Base-by-base conservation (phyloP, 2,113 vertebrate genomes). In the Desmodus rotundus region DNA sequence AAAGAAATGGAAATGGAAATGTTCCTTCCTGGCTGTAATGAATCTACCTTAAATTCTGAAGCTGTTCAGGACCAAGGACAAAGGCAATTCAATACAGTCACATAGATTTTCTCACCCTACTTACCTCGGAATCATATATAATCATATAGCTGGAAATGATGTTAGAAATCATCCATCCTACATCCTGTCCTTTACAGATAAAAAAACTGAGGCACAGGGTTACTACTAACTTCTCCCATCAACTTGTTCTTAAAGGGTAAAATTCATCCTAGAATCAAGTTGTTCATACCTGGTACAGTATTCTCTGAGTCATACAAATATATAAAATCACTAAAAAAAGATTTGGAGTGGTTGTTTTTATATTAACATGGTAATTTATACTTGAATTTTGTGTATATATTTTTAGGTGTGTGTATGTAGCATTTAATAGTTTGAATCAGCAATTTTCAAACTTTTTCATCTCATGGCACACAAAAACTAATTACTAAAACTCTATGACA, bases 1-100 rank as follows among this genome's bases (percentile, higher is more conserved):
- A 95, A 89, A 96, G 93, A 96, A 96, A 97, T 5, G 43, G 92
- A 96, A 95, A 95, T 93, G 63, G 81, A 96, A 97, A 94, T 94
- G 67, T 95, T 95, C 72, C 54, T 96, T 93, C 72, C 78, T 63
- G 43, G 47, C 28, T 43, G 45, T 91, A 97, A 88, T 97, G 94
- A 97, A 97, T 97, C 91, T 95, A 36, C 54, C 36, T 52, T 43
- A 38, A 95, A 92, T 56, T 82, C 56, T 61, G 13, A 93, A 91
- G 93, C 61, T 93, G 68, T 82, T 97, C 80, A 78, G 61, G 33
- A 94, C 96, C 91, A 94, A 96, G 93, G 96, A 96, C 92, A 97
- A 95, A 96, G 54, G 83, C 67, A 97, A 91, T 93, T 95, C 77
- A 93, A 86, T 91, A 77, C 54, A 96, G 36, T 31, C 36, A 52